Conservation (phyloP, 2,888 invertebrate genomes). For the Dynastes maya region DNA sequence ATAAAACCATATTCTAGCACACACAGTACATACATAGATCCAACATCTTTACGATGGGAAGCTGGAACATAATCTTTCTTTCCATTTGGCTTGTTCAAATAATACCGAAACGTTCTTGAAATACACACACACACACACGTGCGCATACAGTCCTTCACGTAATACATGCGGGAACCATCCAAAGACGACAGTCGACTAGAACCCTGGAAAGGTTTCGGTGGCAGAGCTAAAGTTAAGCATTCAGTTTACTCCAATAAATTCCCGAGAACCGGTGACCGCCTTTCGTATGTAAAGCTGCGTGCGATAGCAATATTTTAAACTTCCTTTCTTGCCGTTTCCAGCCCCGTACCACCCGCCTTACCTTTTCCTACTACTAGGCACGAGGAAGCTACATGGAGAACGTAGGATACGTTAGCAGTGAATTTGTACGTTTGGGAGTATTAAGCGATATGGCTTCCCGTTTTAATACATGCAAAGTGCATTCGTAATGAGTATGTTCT, state of each 20-base stretch:
- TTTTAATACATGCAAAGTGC: conserved; percentile 49
- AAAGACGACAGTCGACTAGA: conserved; percentile 19
- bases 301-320: conserved; percentile 61
- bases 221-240: conserved; percentile 52
- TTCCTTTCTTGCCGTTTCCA: background rate
- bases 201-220: background rate
- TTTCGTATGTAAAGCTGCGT: conserved; percentile 65
- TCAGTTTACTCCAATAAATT: conserved; percentile 61
- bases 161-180: background rate
- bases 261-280: conserved; percentile 60
- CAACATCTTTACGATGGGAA: too few species aligned
- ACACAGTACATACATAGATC: too few species aligned
- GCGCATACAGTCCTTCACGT: background rate
- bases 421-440: background rate
- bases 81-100: background rate
- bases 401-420: background rate
- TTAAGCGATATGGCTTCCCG: conserved; percentile 21
- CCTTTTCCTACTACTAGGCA: background rate
- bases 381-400: background rate
- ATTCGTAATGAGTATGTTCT: conserved; percentile 44
- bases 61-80: too few species aligned
- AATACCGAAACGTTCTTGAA: background rate
- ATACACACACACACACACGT: background rate
- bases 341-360: background rate
- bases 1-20: too few species aligned